Percentiles rank a stretch among this genome's conserved stretches.
These are phyloP conservation scores for Platichthys flesus DNA, from an alignment of 2,113 vertebrate genomes.

Conservation along the genomic window DNA sequence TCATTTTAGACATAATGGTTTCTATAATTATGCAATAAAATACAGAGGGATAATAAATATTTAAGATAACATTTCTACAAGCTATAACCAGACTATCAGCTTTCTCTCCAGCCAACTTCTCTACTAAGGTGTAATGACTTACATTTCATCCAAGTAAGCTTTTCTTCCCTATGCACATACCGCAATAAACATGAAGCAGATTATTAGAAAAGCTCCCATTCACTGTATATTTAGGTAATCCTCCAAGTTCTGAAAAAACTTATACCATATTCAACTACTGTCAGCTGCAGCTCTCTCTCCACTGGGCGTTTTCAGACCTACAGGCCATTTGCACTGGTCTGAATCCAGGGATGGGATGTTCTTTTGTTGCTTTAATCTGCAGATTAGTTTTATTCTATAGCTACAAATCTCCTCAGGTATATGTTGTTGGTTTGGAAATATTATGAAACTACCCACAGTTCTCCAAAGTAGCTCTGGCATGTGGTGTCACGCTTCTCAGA, in stretches of 20 bases:
- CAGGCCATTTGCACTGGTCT: slow-evolving; percentile 9
- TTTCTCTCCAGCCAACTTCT: slow-evolving; percentile 4
- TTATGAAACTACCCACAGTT: not conserved
- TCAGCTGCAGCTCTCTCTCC: slow-evolving; percentile 3
- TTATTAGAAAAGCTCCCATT: slow-evolving; percentile 37
- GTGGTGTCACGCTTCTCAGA: not conserved
- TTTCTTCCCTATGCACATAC: slow-evolving; percentile 6
- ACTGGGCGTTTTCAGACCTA: slow-evolving; percentile 18
- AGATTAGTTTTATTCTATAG: not conserved
- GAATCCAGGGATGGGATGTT: slow-evolving; percentile 20
- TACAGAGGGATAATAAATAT: slow-evolving; percentile 18
- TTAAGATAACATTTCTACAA: slow-evolving; percentile 4
- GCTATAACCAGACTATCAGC: not conserved
- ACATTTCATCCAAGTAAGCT: not conserved
- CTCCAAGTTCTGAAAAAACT: slow-evolving; percentile 22
- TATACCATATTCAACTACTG: slow-evolving; percentile 18
- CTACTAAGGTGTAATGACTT: not conserved
- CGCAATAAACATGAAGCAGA: slow-evolving; percentile 26
- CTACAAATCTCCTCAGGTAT: slow-evolving; percentile 14
- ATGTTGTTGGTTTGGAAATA: not conserved
- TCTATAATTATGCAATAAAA: slow-evolving; percentile 32
- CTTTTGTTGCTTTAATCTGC: slow-evolving; percentile 26
- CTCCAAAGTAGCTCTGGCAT: not conserved
- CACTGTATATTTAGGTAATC: slow-evolving; percentile 37
- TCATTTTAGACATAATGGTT: slow-evolving; percentile 19